Evolutionary conservation across 2,113 vertebrate genomes (phyloP), one percentile per base, ranked within the genome.

Genomic region (Rhinoptilus africanus): DNA sequence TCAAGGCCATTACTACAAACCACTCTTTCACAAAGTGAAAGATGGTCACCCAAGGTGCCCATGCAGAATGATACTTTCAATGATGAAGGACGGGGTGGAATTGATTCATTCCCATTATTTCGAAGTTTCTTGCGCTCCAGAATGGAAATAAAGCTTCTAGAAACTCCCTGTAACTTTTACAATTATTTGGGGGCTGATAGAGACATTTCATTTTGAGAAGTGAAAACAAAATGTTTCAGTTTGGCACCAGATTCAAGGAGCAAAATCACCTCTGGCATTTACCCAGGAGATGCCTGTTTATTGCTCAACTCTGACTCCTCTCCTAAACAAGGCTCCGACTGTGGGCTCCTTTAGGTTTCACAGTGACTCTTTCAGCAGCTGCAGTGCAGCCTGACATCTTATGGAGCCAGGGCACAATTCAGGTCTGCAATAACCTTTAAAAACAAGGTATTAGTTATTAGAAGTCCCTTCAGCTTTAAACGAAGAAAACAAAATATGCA

Each of bases 321-420:
- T 78, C 16, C 39, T 51, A 48, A 91, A 53, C 28, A 56, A 68
- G 13, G n/a, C 12, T 71, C 47, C 51, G 45, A 17, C 18, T 66
- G 4, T 66, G 37, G 23, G 6, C 27, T 91, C 9, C 43, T 64
- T 34, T 17, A 21, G 27, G 62, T 60, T n/a, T 71, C 32, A 81
- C 26, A 72, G 13, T 0, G 0, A 71, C 47, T 30, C 17, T 56
- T 80, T 41, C 54, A 92, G 50, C 28, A 80, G 56, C 68, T n/a
- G 23, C 23, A 34, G 15, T 14, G 22, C 47, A 71, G 35, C 5
- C 45, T 77, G 43, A 51, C 0, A 0, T 13, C 64, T 78, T 63
- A 8, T 23, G 48, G 19, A 64, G 16, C 30, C 32, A 89, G 51
- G 24, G 30, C 20, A 41, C 8, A 14, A 20, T 23, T 35, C 69